Conservation (phyloP, 2,888 invertebrate species). For the Cosmorhoe ocellata region DNA sequence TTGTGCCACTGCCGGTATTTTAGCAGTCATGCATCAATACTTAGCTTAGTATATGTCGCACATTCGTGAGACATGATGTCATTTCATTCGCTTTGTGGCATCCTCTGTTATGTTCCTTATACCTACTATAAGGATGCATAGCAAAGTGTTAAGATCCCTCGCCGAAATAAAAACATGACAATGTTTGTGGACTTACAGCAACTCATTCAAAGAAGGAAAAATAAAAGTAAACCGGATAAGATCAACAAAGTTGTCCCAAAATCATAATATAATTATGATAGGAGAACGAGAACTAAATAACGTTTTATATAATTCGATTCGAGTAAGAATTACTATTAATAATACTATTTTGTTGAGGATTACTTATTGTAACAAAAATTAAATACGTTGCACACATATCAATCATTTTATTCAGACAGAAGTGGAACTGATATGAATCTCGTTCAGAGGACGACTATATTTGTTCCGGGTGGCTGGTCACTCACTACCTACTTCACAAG, state of each 20-base stretch:
- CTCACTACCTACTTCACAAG: constrained; percentile 30
- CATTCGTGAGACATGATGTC: constrained; percentile 67
- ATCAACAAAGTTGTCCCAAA: constrained; percentile 12
- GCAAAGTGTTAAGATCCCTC: constrained; percentile 52
- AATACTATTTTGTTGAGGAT: no score
- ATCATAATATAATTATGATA: constrained; percentile 6
- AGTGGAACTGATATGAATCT: constrained; percentile 20
- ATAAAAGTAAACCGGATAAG: constrained; percentile 36
- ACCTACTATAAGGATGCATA: constrained; percentile 24
- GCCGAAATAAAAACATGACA: constrained; percentile 66
- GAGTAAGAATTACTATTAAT: no score
- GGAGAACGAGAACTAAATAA: not conserved
- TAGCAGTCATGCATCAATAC: constrained; percentile 16
- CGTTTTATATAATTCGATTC: not conserved
- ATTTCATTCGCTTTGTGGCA: constrained; percentile 60
- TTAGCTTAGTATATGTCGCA: constrained; percentile 22
- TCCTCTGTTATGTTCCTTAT: constrained; percentile 39
- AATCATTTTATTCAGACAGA: constrained; percentile 16
- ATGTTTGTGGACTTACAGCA: constrained; percentile 56
- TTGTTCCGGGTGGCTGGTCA: constrained; percentile 51
- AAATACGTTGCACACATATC: not conserved
- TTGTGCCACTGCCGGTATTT: constrained; percentile 8
- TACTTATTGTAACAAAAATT: no score
- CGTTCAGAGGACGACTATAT: constrained; percentile 39
- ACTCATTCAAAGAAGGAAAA: constrained; percentile 32